Conservation (phyloP, 2,888 invertebrate species). For the Temnothorax unifasciatus region DNA sequence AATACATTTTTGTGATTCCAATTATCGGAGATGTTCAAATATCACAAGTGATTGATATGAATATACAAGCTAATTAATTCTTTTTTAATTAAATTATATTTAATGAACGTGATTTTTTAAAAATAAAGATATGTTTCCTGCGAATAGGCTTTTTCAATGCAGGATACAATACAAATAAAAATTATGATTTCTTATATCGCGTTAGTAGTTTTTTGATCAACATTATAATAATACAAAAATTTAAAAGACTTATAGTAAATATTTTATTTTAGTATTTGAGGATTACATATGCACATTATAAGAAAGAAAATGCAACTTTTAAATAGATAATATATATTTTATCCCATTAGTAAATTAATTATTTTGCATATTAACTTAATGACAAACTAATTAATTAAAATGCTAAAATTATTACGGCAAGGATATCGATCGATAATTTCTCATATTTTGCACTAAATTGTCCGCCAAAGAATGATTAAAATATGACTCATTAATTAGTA, state of each 20-base stretch:
- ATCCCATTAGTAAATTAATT: background rate
- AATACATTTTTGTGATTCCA: constrained; percentile 23
- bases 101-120: background rate
- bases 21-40: constrained; percentile 16
- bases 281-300: background rate
- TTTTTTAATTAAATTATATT: constrained; percentile 13
- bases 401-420: background rate
- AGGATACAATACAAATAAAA: background rate
- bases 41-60: constrained; percentile 1
- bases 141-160: background rate
- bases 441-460: background rate
- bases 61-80: constrained; percentile 12
- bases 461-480: background rate
- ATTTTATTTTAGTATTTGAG: background rate
- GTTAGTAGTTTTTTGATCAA: background rate
- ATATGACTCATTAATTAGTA: background rate
- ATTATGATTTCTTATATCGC: background rate
- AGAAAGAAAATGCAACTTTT: background rate
- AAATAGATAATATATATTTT: background rate
- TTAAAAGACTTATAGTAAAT: background rate
- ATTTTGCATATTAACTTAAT: background rate
- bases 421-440: background rate
- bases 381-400: background rate
- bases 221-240: background rate
- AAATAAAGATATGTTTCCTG: background rate